phyloP scores from a whole-genome alignment of 2,113 vertebrate species.

The Egretta garzetta region DNA sequence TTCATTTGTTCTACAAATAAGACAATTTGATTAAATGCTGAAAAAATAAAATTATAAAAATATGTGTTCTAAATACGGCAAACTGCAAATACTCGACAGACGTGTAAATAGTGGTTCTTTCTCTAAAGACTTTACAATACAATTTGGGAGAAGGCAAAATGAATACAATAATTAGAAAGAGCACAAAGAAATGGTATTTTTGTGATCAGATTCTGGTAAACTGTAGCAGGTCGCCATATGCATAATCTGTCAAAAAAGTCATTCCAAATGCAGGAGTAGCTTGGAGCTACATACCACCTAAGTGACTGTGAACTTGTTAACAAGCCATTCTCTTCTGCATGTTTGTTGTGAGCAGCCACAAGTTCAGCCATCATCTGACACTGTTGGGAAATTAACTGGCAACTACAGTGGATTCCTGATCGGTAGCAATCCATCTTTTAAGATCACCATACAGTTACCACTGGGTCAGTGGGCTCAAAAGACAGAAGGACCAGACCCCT shows the following conservation, averaged over 20 bases:
- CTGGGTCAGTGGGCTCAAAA: not conserved
- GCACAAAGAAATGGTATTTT: not conserved
- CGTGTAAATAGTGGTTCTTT: not conserved
- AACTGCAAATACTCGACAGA: not conserved
- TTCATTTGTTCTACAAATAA: not conserved
- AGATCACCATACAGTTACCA: not conserved
- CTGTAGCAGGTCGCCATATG: not conserved
- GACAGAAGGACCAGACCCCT: not conserved
- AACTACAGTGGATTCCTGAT: not conserved
- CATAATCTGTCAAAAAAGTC: not conserved
- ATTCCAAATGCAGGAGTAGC: not conserved
- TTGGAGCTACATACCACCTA: not conserved
- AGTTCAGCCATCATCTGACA: not conserved
- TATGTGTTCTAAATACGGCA: not conserved
- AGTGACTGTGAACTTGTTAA: not conserved
- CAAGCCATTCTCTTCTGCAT: not conserved
- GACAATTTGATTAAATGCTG: not conserved
- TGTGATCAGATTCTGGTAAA: not conserved
- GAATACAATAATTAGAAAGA: not conserved
- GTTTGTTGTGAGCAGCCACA: not conserved
- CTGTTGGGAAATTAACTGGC: not conserved
- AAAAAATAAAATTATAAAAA: not conserved
- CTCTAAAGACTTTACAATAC: not conserved
- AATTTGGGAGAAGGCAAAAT: not conserved
- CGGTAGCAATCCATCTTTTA: not conserved